Evolutionary conservation across 2,797 vertebrate species (phyloP).

Genomic region (Pseudotriccus pelzelni): DNA sequence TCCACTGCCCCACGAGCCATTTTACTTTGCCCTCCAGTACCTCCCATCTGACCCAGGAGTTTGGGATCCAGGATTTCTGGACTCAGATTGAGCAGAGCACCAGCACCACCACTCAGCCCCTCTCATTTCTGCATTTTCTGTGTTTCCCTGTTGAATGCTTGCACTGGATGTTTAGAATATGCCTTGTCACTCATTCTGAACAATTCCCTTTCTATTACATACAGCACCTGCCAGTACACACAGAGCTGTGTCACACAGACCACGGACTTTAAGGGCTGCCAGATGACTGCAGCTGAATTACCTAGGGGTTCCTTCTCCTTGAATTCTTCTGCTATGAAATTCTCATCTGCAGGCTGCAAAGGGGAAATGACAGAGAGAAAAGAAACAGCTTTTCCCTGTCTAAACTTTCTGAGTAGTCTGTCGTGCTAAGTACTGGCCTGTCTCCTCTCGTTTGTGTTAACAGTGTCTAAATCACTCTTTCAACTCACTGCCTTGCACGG

Average conservation of each 20-base stretch:
- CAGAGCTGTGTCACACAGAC: background rate
- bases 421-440: slow-evolving; percentile 29
- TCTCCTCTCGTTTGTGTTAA: slow-evolving; percentile 67
- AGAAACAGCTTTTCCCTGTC: slow-evolving; percentile 67
- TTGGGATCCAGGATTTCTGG: background rate
- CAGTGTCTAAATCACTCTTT: slow-evolving; percentile 53
- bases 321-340: slow-evolving; percentile 51
- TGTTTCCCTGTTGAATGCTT: background rate
- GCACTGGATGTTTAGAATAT: background rate
- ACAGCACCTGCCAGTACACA: background rate
- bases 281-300: slow-evolving; percentile 8
- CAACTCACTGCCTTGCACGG: slow-evolving; percentile 21
- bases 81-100: background rate
- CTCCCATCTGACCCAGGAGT: background rate
- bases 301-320: slow-evolving; percentile 55
- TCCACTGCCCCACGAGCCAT: background rate
- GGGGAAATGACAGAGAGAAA: slow-evolving; percentile 44
- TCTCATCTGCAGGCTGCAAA: slow-evolving; percentile 58
- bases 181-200: background rate
- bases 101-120: background rate
- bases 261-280: slow-evolving; percentile 26
- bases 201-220: background rate
- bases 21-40: background rate
- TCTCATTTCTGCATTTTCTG: background rate
- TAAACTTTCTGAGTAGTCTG: slow-evolving; percentile 66